phyloP scores from a whole-genome alignment of 2,888 invertebrate species.

The Conops quadrifasciatus region DNA sequence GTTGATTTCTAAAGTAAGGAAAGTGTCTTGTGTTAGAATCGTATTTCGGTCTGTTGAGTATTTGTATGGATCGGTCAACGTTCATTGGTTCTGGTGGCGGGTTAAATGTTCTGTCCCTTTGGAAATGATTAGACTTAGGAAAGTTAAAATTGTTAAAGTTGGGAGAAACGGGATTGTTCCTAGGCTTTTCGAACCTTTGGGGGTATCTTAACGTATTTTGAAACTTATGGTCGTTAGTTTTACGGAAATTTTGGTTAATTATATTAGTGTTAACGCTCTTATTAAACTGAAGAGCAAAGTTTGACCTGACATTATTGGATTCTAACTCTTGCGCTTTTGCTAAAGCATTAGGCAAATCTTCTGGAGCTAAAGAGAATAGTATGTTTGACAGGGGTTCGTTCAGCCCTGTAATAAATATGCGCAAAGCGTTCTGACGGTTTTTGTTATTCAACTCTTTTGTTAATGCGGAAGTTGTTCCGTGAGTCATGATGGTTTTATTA shows the following conservation, averaged over 20 bases:
- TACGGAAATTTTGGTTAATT: not conserved
- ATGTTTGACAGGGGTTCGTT: conserved; percentile 17
- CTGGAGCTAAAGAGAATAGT: conserved; percentile 6
- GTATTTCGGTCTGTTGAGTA: not conserved
- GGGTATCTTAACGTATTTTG: not conserved
- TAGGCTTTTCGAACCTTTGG: no score
- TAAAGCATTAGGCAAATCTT: not conserved
- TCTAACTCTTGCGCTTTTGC: conserved; percentile 12
- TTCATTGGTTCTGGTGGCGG: conserved; percentile 6
- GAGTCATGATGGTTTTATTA: conserved; percentile 20
- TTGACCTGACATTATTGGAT: not conserved
- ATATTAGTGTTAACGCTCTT: not conserved
- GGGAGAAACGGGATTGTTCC: no score
- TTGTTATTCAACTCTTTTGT: no score
- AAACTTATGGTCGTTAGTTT: no score
- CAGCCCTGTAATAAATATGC: no score
- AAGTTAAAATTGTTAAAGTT: not conserved
- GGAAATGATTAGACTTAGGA: not conserved
- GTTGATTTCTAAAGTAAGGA: not conserved
- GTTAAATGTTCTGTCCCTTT: not conserved
- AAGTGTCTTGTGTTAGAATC: not conserved
- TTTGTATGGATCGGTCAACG: not conserved
- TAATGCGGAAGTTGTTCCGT: not conserved
- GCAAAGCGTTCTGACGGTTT: no score
- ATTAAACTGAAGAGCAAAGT: not conserved